Evolutionary conservation across 2,888 invertebrate species (phyloP), one percentile per base, ranked within the genome.

Genomic region (Megamerina dolium): DNA sequence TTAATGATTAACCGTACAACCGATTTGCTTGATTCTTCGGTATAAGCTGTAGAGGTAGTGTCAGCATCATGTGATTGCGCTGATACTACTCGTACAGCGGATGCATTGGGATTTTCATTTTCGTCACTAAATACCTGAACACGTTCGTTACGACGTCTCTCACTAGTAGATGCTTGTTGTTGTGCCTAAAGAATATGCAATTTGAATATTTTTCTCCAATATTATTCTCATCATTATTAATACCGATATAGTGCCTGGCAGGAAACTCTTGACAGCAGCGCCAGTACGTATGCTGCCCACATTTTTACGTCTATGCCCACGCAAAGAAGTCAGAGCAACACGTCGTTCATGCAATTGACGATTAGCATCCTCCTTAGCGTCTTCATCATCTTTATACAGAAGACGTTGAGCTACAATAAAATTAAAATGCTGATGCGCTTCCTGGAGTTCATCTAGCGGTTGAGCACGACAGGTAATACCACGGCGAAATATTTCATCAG

Each of bases 401-500:
- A 68, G 49, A 14, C 73, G 59, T 45, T 70, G 68, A 2, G 64
- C 63, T 41, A 70, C 58, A 12, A 60, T 52, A 39, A 63, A 65
- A 18, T 61, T 66, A 47, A 76, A 79, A 73, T 75, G 83, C 77
- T 78, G 79, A 63, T 87, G 83, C 2, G 87, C 87, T 56, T 80
- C 77, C 54, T 82, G 77, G 13, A 91, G 72, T 60, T 85, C 83
- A 50, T 88, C 85, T 29, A 78, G 69, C 0, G 94, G 94, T 61
- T 91, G 81, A 2, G 93, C 93, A 26, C 78, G 76, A 39, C 81
- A 80, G 35, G 80, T 76, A 32, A 89, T 75, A 2, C 93, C 95
- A 53, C 83, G 73, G 59, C 82, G 76, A 63, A 86, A 89, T 18
- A 94, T 82, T 56, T 82, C 79, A 68, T 91, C 85, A 0, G 94